phyloP scores from a whole-genome alignment of 2,113 vertebrate genomes.

The Ursus arctos region DNA sequence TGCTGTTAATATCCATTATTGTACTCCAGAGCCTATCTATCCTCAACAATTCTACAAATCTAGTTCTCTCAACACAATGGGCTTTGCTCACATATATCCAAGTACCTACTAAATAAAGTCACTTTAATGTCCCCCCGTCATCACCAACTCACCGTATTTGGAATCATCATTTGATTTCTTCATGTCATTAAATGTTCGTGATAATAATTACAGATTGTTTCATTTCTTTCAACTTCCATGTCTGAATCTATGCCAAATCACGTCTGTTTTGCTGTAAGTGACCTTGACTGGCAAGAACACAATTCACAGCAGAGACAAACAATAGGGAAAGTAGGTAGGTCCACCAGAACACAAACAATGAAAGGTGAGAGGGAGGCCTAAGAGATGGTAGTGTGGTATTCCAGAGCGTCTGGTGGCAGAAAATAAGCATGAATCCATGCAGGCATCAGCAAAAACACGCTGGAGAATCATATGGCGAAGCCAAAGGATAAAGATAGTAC shows the following conservation, averaged over 20 bases:
- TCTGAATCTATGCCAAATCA: neutral
- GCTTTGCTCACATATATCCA: neutral
- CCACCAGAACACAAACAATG: neutral
- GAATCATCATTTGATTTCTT: conserved; percentile 6
- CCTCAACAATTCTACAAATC: conserved; percentile 40
- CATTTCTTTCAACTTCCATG: neutral
- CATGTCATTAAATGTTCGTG: neutral
- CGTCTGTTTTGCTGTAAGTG: neutral
- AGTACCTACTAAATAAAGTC: neutral
- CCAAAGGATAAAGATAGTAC: neutral
- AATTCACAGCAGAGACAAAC: neutral
- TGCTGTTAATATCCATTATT: conserved; percentile 42
- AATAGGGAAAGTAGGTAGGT: neutral
- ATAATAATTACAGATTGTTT: neutral
- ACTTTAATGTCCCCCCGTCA: neutral
- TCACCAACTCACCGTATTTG: neutral
- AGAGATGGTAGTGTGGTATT: neutral
- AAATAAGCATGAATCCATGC: neutral
- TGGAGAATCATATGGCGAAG: neutral
- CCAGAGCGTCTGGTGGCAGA: neutral
- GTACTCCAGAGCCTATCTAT: neutral
- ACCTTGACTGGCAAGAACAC: neutral
- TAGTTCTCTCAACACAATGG: neutral
- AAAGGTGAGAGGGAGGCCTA: neutral
- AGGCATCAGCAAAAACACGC: neutral